Evolutionary conservation across 2,888 invertebrate species (phyloP).

Genomic region (Chrysopilus asiliformis): DNA sequence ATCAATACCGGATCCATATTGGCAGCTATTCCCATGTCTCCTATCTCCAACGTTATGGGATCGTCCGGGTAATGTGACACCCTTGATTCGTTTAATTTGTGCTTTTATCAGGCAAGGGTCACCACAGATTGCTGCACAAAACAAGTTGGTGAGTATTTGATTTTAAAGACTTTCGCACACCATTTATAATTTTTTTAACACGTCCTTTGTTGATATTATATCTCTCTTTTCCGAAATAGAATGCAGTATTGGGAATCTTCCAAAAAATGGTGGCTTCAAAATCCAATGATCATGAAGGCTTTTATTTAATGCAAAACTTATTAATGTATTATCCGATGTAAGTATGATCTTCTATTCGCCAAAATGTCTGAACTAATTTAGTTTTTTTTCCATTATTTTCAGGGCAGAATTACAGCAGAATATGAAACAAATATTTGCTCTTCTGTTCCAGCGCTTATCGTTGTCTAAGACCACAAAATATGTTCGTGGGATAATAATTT

Average conservation of each 20-base stretch:
- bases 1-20: conserved; percentile 67
- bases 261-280: conserved; percentile 94
- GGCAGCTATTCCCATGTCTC: conserved; percentile 78
- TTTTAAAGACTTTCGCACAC: no score
- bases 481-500: conserved; percentile 78
- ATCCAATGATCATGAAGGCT: conserved; percentile 91
- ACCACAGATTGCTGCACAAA: conserved; percentile 50
- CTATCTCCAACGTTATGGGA: conserved; percentile 89
- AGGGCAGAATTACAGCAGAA: conserved; percentile 61
- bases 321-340: conserved; percentile 70
- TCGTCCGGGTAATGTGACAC: conserved; percentile 82
- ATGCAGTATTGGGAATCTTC: conserved; percentile 81
- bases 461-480: conserved; percentile 93
- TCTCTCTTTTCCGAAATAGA: conserved; percentile 40
- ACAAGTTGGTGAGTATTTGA: conserved; percentile 61
- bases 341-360: conserved; percentile 29
- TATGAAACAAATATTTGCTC: conserved; percentile 74
- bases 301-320: conserved; percentile 76
- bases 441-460: conserved; percentile 87
- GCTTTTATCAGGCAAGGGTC: conserved; percentile 68
- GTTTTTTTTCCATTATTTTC: conserved; percentile 23
- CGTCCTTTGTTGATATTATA: no score
- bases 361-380: neutral
- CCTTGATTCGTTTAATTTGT: conserved; percentile 80
- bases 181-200: conserved; percentile 1